A percentile compares a stretch with the other conserved stretches of the same genome.
Evolutionary conservation across 2,888 invertebrate species (phyloP).

Genomic region (Chaitophorus viminalis): DNA sequence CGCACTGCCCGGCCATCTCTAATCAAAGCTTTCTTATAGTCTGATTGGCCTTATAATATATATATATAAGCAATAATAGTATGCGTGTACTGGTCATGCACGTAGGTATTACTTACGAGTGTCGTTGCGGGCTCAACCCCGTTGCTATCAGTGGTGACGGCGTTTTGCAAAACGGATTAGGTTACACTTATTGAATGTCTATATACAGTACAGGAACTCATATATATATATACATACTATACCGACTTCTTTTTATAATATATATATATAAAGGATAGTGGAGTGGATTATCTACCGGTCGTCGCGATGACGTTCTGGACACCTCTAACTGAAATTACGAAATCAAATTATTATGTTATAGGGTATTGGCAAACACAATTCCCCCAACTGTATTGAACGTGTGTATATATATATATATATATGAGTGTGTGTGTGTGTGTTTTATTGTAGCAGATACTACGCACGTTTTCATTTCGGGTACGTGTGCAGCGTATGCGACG

Average conservation of each 20-base stretch:
- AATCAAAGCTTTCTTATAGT: neutral
- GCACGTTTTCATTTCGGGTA: neutral
- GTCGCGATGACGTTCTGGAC: neutral
- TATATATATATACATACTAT: neutral
- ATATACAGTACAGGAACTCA: neutral
- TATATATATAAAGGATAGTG: neutral
- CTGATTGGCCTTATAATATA: neutral
- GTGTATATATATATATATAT: too few relatives aligned
- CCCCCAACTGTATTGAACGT: neutral
- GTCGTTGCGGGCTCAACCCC: neutral
- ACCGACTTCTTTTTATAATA: neutral
- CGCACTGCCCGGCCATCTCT: neutral
- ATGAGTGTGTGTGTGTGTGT: neutral
- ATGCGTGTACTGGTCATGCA: neutral
- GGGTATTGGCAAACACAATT: slow-evolving; percentile 22
- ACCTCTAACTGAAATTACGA: slow-evolving; percentile 49
- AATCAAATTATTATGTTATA: slow-evolving; percentile 46
- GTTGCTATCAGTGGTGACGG: neutral
- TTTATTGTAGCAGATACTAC: slow-evolving; percentile 12
- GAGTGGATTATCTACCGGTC: neutral
- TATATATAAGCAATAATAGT: neutral
- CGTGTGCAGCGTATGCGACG: slow-evolving; percentile 40
- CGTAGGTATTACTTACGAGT: neutral
- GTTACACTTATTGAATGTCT: slow-evolving; percentile 33
- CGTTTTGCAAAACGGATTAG: slow-evolving; percentile 14